Conservation (phyloP, 2,888 invertebrate genomes). For the Atethmia centrago region DNA sequence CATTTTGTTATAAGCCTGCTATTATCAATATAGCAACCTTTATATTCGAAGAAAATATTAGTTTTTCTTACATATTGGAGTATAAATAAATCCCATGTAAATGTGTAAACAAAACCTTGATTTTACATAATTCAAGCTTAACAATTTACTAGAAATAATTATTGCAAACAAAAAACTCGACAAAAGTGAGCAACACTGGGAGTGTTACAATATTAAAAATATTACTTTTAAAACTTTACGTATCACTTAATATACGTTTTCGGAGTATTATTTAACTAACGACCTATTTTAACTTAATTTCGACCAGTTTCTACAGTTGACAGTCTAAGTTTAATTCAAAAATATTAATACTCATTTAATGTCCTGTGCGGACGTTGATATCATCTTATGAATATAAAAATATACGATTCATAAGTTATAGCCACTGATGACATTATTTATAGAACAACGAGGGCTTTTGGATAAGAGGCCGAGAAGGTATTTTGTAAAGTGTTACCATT, state of each 20-base stretch:
- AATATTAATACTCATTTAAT: slow-evolving; percentile 71
- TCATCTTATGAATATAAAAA: slow-evolving; percentile 60
- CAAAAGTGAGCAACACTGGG: slow-evolving; percentile 30
- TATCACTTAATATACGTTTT: slow-evolving; percentile 38
- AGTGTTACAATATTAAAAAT: slow-evolving; percentile 9
- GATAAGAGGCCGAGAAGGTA: neutral
- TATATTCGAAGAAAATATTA: slow-evolving; percentile 10
- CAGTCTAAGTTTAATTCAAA: slow-evolving; percentile 67
- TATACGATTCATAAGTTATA: slow-evolving; percentile 60
- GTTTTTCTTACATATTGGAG: neutral
- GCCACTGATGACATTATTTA: slow-evolving; percentile 51
- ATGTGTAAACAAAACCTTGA: slow-evolving; percentile 2
- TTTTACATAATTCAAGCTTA: neutral
- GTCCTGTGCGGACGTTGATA: slow-evolving; percentile 61
- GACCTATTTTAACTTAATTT: slow-evolving; percentile 57
- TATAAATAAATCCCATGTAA: slow-evolving; percentile 2
- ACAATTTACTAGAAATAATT: neutral
- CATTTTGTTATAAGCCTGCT: slow-evolving; percentile 32
- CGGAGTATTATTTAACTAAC: slow-evolving; percentile 53
- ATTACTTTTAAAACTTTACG: slow-evolving; percentile 8
- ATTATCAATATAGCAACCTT: slow-evolving; percentile 23
- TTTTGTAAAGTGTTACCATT: no score
- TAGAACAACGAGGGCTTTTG: slow-evolving; percentile 15
- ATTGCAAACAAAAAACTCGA: neutral
- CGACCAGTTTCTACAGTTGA: slow-evolving; percentile 56